Percentiles rank a stretch among this genome's conserved stretches.
These are phyloP conservation scores for Mimumesa dahlbomi DNA, from an alignment of 2,888 invertebrate species.

Conservation along the genomic window DNA sequence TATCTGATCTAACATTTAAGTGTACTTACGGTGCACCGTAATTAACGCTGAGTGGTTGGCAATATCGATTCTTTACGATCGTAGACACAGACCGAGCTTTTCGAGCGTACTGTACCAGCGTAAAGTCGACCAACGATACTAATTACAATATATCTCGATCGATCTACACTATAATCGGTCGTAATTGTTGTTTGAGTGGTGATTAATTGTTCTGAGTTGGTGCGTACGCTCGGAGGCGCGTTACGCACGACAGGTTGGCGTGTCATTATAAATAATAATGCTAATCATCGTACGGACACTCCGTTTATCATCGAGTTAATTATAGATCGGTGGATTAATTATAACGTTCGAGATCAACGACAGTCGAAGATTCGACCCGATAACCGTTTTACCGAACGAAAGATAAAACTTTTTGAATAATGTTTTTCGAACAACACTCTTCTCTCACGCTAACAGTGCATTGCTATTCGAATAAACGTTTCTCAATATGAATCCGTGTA, in stretches of 20 bases:
- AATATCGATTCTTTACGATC: not conserved
- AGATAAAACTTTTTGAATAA: conserved; percentile 3
- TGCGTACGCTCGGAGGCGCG: conserved; percentile 43
- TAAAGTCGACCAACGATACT: conserved; percentile 38
- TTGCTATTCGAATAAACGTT: no score
- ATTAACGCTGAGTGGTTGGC: no score
- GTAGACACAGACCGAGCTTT: conserved; percentile 15
- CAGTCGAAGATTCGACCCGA: conserved; percentile 38
- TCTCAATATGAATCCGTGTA: no score
- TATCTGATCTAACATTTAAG: no score
- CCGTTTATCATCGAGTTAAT: conserved; percentile 66
- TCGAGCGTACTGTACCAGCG: conserved; percentile 15
- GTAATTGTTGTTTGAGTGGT: conserved; percentile 65
- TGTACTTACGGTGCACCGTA: no score
- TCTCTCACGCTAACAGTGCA: no score
- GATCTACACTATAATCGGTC: conserved; percentile 53
- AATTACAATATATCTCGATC: conserved; percentile 65
- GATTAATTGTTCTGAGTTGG: conserved; percentile 57
- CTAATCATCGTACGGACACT: conserved; percentile 56
- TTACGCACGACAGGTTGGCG: conserved; percentile 60
- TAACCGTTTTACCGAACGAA: no score
- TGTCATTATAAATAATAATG: conserved; percentile 67
- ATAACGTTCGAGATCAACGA: conserved; percentile 46
- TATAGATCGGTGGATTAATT: conserved; percentile 62
- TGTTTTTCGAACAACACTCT: no score